A percentile compares a stretch with the other conserved stretches of the same genome.
Conservation (phyloP, 2,113 vertebrate genomes). For the Melospiza georgiana region DNA sequence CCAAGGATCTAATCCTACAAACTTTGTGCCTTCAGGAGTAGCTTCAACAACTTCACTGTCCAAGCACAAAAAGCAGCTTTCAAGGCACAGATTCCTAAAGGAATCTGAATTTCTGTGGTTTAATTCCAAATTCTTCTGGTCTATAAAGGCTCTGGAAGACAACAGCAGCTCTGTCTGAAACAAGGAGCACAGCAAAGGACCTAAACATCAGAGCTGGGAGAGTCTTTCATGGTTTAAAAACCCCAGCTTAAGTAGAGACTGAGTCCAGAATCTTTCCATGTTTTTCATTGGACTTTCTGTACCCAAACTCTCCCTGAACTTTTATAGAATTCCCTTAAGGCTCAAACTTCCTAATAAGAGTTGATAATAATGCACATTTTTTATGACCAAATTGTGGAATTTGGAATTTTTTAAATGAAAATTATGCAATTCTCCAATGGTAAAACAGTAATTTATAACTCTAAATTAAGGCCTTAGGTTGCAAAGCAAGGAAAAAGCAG, state of each 20-base stretch:
- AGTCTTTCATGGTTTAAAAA: background rate
- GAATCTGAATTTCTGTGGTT: background rate
- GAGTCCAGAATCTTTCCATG: background rate
- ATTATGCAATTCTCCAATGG: background rate
- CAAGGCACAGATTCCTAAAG: background rate
- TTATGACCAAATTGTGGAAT: conserved; percentile 3
- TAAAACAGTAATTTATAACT: conserved; percentile 37
- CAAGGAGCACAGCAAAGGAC: background rate
- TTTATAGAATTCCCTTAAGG: background rate
- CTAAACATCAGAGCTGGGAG: background rate
- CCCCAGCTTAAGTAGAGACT: background rate
- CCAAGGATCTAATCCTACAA: background rate
- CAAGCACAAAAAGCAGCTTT: background rate
- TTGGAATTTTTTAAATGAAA: background rate
- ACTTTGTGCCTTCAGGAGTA: fast-evolving
- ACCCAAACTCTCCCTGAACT: background rate
- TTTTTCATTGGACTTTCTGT: background rate
- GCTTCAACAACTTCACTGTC: background rate
- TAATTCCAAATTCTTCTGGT: background rate
- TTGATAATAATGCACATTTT: conserved; percentile 4
- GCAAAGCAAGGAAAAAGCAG: background rate
- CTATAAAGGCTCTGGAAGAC: background rate
- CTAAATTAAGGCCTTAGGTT: conserved; percentile 27
- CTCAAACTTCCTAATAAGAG: background rate
- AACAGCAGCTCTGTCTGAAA: background rate